These are phyloP conservation scores for Margarornis squamiger DNA, from an alignment of 2,797 vertebrate species.

Conservation along the genomic window DNA sequence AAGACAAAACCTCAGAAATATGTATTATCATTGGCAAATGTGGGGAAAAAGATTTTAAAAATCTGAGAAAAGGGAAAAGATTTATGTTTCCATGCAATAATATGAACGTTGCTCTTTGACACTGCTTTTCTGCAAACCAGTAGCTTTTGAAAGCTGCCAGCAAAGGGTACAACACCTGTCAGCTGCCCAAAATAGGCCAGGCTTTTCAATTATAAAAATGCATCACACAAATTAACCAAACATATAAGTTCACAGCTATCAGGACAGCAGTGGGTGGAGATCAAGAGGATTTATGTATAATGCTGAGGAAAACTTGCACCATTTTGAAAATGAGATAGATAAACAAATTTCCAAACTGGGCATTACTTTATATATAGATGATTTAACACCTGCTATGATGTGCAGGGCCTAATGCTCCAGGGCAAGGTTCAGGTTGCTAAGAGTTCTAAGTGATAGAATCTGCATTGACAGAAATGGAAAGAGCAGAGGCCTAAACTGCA, in stretches of 20 bases:
- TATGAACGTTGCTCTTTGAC: background rate
- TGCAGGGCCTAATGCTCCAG: background rate
- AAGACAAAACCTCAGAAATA: slow-evolving; percentile 31
- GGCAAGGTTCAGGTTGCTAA: background rate
- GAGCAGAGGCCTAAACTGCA: background rate
- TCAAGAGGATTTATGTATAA: slow-evolving; percentile 24
- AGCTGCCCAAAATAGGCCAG: slow-evolving; percentile 43
- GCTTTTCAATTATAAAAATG: slow-evolving; percentile 55
- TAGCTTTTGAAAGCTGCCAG: background rate
- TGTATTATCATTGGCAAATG: background rate
- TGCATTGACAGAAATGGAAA: background rate
- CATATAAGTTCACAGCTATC: background rate
- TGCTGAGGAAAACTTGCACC: background rate
- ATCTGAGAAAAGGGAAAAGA: background rate
- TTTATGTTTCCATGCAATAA: background rate
- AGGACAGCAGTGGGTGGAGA: slow-evolving; percentile 20
- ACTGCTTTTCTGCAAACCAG: slow-evolving; percentile 6
- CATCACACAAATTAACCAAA: slow-evolving; percentile 39
- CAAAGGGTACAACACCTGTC: slow-evolving; percentile 16
- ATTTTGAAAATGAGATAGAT: slow-evolving; percentile 33
- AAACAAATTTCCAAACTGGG: slow-evolving; percentile 35
- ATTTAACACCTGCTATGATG: background rate
- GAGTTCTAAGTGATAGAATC: background rate
- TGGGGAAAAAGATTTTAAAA: background rate
- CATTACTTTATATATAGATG: slow-evolving; percentile 23